Evolutionary conservation across 2,113 vertebrate species (phyloP).

Genomic region (Pterocles orientalis): DNA sequence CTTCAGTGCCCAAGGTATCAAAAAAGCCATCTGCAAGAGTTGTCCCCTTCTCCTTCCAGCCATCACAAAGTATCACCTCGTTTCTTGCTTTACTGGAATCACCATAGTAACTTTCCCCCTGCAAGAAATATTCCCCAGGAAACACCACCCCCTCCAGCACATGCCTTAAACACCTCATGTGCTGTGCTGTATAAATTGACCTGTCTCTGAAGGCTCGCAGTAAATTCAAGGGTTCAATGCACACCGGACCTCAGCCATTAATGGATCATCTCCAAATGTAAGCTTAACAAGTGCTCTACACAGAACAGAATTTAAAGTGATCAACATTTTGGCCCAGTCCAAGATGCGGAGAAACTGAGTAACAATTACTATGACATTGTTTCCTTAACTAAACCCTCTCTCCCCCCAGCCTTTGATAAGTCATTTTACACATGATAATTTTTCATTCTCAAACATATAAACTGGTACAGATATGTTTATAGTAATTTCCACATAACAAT

Average conservation of each 20-base stretch:
- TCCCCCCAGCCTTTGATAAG: not conserved
- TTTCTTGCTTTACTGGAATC: constrained; percentile 52
- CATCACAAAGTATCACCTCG: constrained; percentile 41
- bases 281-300: not conserved
- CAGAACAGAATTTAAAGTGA: not conserved
- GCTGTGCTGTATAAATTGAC: constrained; percentile 2
- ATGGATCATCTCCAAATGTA: constrained; percentile 18
- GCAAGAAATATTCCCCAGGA: constrained; percentile 22
- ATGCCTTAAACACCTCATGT: constrained; percentile 10
- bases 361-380: not conserved
- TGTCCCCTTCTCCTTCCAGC: not conserved
- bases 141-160: not conserved
- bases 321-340: not conserved
- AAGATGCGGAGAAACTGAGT: constrained; percentile 4
- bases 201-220: not conserved
- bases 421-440: not conserved
- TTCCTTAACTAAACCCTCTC: not conserved
- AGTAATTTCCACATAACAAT: not conserved
- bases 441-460: constrained; percentile 19
- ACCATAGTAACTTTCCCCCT: constrained; percentile 49
- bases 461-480: constrained; percentile 26
- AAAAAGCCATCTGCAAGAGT: constrained; percentile 14
- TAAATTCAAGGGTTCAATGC: not conserved
- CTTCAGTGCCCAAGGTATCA: not conserved
- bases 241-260: not conserved